Evolutionary conservation across 1,140 invertebrate species (phyloP).

Genomic region (Trachelipus rathkii): DNA sequence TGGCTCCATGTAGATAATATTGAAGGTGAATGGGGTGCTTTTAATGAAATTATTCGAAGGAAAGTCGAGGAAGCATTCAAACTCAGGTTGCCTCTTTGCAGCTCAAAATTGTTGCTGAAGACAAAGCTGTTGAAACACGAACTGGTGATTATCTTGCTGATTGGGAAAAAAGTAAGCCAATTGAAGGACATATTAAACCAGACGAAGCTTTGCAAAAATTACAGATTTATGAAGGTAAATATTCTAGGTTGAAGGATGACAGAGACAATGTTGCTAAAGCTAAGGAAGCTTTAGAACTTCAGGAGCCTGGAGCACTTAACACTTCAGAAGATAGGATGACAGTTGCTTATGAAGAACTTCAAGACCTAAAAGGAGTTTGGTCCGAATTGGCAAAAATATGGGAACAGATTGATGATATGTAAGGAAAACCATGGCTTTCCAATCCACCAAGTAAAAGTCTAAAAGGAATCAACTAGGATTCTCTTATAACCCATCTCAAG

Average conservation of each 20-base stretch:
- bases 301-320: constrained; percentile 67
- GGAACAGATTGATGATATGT: constrained; percentile 94
- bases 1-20: constrained; percentile 99
- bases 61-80: constrained; percentile 97
- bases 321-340: constrained; percentile 81
- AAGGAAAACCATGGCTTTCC: constrained; percentile 98
- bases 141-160: constrained; percentile 88
- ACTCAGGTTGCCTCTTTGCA: constrained; percentile 95
- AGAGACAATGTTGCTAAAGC: constrained; percentile 96
- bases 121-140: constrained; percentile 91
- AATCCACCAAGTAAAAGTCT: constrained; percentile 96
- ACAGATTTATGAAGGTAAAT: constrained; percentile 90
- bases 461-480: constrained; percentile 87
- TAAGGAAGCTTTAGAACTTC: constrained; percentile 94
- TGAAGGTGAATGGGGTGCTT: constrained; percentile 98
- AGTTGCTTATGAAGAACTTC: constrained; percentile 92
- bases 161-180: constrained; percentile 96
- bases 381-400: constrained; percentile 90
- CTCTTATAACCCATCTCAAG: constrained; percentile 87
- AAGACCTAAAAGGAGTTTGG: constrained; percentile 95
- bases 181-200: constrained; percentile 86
- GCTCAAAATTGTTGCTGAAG: constrained; percentile 98
- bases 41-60: constrained; percentile 96
- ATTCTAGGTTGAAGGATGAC: constrained; percentile 91
- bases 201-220: constrained; percentile 89